A percentile compares a stretch with the other conserved stretches of the same genome.
phyloP scores from a whole-genome alignment of 2,888 invertebrate genomes.

The Terebella lapidaria region DNA sequence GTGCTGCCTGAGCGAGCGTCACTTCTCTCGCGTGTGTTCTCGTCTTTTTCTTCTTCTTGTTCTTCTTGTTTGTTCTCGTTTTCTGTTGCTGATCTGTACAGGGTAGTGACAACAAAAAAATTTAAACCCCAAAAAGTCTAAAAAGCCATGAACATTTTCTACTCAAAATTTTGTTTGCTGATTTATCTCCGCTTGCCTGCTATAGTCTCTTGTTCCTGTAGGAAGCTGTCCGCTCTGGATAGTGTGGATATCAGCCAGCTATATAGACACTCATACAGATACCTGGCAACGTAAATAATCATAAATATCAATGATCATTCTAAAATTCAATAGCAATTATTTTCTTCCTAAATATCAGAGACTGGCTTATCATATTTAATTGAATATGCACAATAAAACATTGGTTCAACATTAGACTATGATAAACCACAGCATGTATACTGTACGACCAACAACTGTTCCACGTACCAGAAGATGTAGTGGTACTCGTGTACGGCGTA shows the following conservation, averaged over 20 bases:
- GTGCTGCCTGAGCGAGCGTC: slow-evolving; percentile 82
- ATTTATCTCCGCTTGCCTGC: too few species aligned
- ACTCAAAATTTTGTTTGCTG: too few species aligned
- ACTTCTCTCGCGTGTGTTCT: slow-evolving; percentile 75
- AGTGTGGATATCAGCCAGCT: slow-evolving; percentile 89
- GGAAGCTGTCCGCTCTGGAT: slow-evolving; percentile 78
- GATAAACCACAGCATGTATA: neutral
- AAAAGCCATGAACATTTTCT: too few species aligned
- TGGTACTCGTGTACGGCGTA: slow-evolving; percentile 95
- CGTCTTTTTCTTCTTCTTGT: slow-evolving; percentile 57
- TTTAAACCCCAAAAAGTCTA: too few species aligned
- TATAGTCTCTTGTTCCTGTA: slow-evolving; percentile 70
- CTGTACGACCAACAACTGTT: neutral
- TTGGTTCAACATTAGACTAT: neutral
- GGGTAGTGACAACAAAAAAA: too few species aligned
- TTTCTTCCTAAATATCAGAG: too few species aligned
- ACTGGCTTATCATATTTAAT: too few species aligned
- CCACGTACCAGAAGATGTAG: slow-evolving; percentile 66
- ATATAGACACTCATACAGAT: slow-evolving; percentile 77
- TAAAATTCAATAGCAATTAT: too few species aligned
- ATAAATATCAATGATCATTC: too few species aligned
- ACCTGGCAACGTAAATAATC: slow-evolving; percentile 38
- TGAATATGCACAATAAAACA: neutral
- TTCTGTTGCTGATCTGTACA: slow-evolving; percentile 39
- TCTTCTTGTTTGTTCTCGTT: slow-evolving; percentile 56